phyloP scores from a whole-genome alignment of 1,140 invertebrate genomes.

The Lucilia cuprina region DNA sequence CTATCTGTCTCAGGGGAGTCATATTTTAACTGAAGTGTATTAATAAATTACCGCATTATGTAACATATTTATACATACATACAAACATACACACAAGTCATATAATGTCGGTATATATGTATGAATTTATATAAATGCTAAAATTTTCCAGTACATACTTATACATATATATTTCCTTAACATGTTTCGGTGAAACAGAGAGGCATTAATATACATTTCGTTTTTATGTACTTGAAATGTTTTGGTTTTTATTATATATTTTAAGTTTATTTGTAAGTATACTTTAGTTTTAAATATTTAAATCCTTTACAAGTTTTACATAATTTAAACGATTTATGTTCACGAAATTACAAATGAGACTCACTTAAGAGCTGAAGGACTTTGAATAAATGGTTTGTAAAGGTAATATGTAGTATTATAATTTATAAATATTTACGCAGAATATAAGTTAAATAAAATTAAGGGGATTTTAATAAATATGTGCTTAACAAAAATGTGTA shows the following conservation, averaged over 20 bases:
- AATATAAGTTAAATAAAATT: too few species aligned
- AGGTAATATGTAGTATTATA: too few species aligned
- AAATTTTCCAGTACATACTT: neutral
- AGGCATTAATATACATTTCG: neutral
- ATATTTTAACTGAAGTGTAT: constrained; percentile 35
- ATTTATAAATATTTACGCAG: too few species aligned
- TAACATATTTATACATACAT: constrained; percentile 32
- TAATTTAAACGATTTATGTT: constrained; percentile 2
- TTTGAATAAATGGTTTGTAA: neutral
- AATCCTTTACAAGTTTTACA: neutral
- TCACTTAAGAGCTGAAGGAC: neutral
- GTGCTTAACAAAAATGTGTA: too few species aligned
- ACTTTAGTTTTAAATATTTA: neutral
- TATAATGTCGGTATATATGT: neutral
- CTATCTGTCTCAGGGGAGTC: constrained; percentile 31
- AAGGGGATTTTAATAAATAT: too few species aligned
- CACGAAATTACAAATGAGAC: neutral
- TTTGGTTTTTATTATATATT: neutral
- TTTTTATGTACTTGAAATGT: neutral
- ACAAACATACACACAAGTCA: too few species aligned
- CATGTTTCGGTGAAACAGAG: neutral
- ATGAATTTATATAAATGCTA: neutral
- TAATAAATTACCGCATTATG: constrained; percentile 33
- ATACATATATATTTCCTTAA: neutral
- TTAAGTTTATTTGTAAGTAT: neutral